Evolutionary conservation across 2,797 vertebrate species (phyloP).

Genomic region (Luscinia megarhynchos): DNA sequence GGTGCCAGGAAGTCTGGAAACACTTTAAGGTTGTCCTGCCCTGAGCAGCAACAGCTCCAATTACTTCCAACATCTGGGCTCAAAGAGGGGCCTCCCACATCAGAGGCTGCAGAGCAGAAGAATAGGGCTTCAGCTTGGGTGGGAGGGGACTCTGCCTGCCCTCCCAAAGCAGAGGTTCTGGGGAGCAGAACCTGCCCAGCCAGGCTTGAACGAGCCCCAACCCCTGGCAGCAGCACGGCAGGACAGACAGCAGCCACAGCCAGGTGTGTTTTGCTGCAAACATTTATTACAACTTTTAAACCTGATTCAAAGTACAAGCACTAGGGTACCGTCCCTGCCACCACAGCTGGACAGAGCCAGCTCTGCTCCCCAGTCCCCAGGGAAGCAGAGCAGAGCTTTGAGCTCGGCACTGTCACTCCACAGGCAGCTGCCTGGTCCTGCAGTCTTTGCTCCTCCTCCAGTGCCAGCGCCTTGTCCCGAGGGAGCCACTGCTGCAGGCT

Average conservation of each 20-base stretch:
- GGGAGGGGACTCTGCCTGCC: background rate
- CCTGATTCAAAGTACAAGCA: background rate
- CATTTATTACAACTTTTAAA: background rate
- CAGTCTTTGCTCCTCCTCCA: background rate
- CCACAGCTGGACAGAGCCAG: background rate
- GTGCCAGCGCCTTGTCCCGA: background rate
- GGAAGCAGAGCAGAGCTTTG: background rate
- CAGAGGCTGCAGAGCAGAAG: background rate
- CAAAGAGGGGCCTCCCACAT: background rate
- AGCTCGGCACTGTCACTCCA: background rate
- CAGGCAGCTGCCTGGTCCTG: background rate
- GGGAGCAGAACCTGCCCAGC: background rate
- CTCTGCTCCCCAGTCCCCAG: background rate
- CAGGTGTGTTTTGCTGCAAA: slow-evolving; percentile 1
- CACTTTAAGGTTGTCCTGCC: slow-evolving; percentile 32
- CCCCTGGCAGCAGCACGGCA: background rate
- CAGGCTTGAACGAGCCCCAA: background rate
- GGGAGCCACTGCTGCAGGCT: background rate
- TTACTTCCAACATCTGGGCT: slow-evolving; percentile 43
- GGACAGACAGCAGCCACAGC: background rate
- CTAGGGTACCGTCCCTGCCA: background rate
- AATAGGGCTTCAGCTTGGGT: background rate
- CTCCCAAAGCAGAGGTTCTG: background rate
- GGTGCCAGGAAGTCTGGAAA: slow-evolving; percentile 58
- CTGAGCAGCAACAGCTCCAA: slow-evolving; percentile 16